phyloP scores from a whole-genome alignment of 2,113 vertebrate species.

The Dinomys branickii region DNA sequence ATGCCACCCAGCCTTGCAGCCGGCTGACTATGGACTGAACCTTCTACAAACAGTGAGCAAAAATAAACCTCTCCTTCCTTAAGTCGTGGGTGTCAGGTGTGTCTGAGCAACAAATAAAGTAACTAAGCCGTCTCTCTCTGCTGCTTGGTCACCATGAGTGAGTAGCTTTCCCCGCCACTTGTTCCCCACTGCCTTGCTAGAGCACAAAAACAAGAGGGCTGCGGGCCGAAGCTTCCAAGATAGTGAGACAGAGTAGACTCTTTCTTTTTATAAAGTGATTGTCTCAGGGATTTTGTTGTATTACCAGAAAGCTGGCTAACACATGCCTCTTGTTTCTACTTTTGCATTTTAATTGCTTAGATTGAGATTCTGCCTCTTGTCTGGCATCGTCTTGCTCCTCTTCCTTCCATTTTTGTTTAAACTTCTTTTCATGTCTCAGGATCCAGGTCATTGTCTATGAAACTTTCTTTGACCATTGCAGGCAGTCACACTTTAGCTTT shows the following conservation, averaged over 20 bases:
- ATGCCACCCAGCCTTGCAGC: background rate
- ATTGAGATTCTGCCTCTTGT: background rate
- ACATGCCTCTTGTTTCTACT: background rate
- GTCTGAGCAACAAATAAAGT: background rate
- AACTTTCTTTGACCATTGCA: background rate
- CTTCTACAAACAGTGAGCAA: background rate
- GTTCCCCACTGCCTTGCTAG: background rate
- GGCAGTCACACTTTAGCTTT: background rate
- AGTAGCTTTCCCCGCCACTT: background rate
- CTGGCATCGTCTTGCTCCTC: background rate
- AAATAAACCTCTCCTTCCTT: background rate
- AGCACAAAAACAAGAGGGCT: background rate
- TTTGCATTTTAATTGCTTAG: background rate
- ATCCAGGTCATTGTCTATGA: background rate
- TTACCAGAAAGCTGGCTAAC: background rate
- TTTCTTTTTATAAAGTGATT: background rate
- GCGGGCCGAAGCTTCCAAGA: background rate
- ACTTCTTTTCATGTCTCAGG: background rate
- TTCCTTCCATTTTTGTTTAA: background rate
- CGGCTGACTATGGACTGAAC: background rate
- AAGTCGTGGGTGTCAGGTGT: background rate
- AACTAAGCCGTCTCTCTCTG: background rate
- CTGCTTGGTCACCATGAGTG: background rate
- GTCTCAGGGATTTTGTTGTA: background rate
- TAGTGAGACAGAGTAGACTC: background rate